Evolutionary conservation across 1,140 invertebrate genomes (phyloP).

Genomic region (Chymomyza costata): DNA sequence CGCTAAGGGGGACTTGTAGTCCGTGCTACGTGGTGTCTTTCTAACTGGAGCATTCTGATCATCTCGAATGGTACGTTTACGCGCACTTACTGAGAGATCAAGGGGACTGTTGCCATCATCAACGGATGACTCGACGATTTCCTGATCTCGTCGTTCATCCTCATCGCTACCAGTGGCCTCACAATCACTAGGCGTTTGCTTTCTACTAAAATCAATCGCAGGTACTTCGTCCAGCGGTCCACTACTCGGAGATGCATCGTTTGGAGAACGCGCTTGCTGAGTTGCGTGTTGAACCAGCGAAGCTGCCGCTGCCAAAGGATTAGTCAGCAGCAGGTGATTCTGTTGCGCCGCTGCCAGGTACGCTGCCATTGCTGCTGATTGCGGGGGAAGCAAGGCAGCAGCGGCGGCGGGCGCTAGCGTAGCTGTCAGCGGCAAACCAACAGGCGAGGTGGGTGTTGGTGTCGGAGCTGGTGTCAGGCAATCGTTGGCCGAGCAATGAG

Average conservation of each 20-base stretch:
- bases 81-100: conserved; percentile 86
- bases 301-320: conserved; percentile 80
- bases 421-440: conserved; percentile 77
- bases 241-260: conserved; percentile 51
- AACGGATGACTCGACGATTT: conserved; percentile 10
- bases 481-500: conserved; percentile 81
- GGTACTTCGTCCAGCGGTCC: conserved; percentile 76
- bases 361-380: conserved; percentile 86
- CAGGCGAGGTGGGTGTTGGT: conserved; percentile 76
- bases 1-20: conserved; percentile 76
- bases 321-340: conserved; percentile 85
- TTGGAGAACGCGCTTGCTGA: conserved; percentile 79
- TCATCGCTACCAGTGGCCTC: conserved; percentile 41
- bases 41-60: conserved; percentile 77
- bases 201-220: conserved; percentile 87
- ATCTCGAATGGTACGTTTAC: conserved; percentile 79
- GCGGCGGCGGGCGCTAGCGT: conserved; percentile 77
- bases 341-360: conserved; percentile 83
- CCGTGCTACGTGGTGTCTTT: conserved; percentile 80
- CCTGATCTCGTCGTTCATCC: conserved; percentile 22
- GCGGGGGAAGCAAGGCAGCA: conserved; percentile 81
- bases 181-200: conserved; percentile 61
- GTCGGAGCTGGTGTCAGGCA: conserved; percentile 77
- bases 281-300: conserved; percentile 76
- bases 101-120: conserved; percentile 84